A percentile compares a stretch with the other conserved stretches of the same genome.
These are phyloP conservation scores for Pantala flavescens DNA, from an alignment of 1,140 invertebrate species.

Conservation along the genomic window DNA sequence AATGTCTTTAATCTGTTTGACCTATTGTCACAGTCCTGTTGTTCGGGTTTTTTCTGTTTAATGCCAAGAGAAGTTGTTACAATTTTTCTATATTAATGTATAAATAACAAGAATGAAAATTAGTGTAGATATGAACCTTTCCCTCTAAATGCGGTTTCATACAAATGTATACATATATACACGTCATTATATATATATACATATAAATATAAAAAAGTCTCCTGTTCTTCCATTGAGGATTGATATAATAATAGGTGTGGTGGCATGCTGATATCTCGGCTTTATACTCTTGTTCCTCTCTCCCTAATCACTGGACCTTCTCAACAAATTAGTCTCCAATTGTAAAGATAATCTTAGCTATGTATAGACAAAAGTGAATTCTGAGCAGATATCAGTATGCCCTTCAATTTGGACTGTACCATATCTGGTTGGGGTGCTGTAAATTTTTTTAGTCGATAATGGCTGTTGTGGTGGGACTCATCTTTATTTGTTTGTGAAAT, in stretches of 20 bases:
- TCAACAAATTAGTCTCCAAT: constrained; percentile 6
- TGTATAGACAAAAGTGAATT: constrained; percentile 6
- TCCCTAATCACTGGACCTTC: neutral
- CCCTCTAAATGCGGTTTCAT: constrained; percentile 21
- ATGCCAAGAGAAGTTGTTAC: constrained; percentile 20
- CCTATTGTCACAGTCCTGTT: constrained; percentile 20
- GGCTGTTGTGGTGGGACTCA: neutral
- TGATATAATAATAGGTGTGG: constrained; percentile 20
- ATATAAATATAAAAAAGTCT: constrained; percentile 17
- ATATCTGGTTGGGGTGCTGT: constrained; percentile 17
- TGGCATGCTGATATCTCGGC: constrained; percentile 18
- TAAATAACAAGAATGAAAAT: constrained; percentile 20
- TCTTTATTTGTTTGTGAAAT: constrained; percentile 8
- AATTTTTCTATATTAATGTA: constrained; percentile 24
- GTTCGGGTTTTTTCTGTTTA: constrained; percentile 20
- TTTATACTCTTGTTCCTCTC: neutral
- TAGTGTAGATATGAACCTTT: constrained; percentile 20
- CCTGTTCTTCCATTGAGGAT: constrained; percentile 23
- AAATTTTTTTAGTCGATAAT: constrained; percentile 12
- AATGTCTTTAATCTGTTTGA: constrained; percentile 18
- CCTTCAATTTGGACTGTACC: constrained; percentile 15
- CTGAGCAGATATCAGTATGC: constrained; percentile 13
- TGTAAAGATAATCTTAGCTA: constrained; percentile 6
- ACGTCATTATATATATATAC: constrained; percentile 18
- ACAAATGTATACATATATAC: constrained; percentile 21